Evolutionary conservation across 2,797 vertebrate genomes (phyloP), one percentile per base, ranked within the genome.

Genomic region (Spondyliosoma cantharus): DNA sequence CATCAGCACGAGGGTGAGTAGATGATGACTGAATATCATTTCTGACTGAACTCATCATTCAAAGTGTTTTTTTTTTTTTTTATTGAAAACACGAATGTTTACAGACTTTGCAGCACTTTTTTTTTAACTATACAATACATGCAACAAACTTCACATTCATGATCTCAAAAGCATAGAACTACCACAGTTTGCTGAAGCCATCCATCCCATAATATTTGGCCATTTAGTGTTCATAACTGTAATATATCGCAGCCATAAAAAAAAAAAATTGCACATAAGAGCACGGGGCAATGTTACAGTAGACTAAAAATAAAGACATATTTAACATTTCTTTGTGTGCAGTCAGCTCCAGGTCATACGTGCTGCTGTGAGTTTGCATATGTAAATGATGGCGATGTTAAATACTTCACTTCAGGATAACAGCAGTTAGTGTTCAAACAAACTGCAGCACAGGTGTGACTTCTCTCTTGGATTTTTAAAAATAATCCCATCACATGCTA

Each of bases 181-280:
- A 74, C 74, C 74, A 72, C n/a, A 65, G 56, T 77, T 53, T 52
- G 25, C 14, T 69, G 45, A 54, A 57, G 58, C 56, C 16, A 16
- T 46, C 25, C 27, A 45, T 58, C 37, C 56, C 24, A 53, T 67
- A 76, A 62, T n/a, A 71, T 71, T 85, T 68, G 75, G 60, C 79
- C 5, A 45, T 71, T 69, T 50, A 58, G 25, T 71, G 14, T 80
- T 76, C 3, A 71, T 25, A 53, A 76, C 59, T 79, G 71, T 77
- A 81, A 73, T 17, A 52, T 59, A 69, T 74, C 75, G 80, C 77
- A 82, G 64, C 53, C 43, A 65, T 73, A 29, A 56, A 66, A 49
- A 71, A 86, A 29, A 56, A 66, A 49, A 71, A 86, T 77, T 86
- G 84, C 83, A 91, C 77, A 56, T 79, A 81, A 86, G 73, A 86